Base-by-base conservation (phyloP, 2,113 vertebrate genomes). In the zebrafish (Danio rerio) region DNA sequence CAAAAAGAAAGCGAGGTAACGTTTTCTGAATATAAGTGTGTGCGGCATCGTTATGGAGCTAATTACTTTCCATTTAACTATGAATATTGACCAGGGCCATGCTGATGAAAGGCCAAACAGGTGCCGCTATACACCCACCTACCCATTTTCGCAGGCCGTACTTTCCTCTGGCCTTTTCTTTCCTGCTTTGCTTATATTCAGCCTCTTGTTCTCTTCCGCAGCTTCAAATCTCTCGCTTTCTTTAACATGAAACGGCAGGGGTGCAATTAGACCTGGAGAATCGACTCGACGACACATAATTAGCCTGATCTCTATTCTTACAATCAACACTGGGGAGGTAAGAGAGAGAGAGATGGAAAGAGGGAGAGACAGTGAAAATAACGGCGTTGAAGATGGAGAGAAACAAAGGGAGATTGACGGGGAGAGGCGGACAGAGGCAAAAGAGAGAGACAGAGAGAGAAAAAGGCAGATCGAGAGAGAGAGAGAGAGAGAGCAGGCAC, bases 291-390 rank as follows among this genome's bases (percentile, higher is more conserved):
- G 83, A 72, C 81, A 86, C 65, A 81, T 79, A 88, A 86, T 86
- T 84, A 87, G 76, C 84, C 63, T 53, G 50, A 88, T 86, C 86
- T 89, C 82, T 81, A 84, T 89, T 92, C 89, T 84, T 85, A 88
- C 69, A 88, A 85, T 87, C 86, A 89, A 86, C 84, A 86, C 75
- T 88, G 87, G 89, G 89, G 88, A 88, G 87, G 90, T 88, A 86
- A 87, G 50, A 56, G 42, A 63, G 7, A 58, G 56, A 63, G 56
- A 43, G 72, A 7, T n/a, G 16, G 81, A 20, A 7, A 76, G 31
- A 49, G 31, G 42, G 59, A 40, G 16, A 42, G 8, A 86, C 79
- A 72, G 65, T 84, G 4, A 84, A 15, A 63, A 20, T 18, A 69
- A 53, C 3, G 15, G 18, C n/a, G 55, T 12, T 21, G 50, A 7